Evolutionary conservation across 2,888 invertebrate species (phyloP).

Genomic region (Griposia aprilina): DNA sequence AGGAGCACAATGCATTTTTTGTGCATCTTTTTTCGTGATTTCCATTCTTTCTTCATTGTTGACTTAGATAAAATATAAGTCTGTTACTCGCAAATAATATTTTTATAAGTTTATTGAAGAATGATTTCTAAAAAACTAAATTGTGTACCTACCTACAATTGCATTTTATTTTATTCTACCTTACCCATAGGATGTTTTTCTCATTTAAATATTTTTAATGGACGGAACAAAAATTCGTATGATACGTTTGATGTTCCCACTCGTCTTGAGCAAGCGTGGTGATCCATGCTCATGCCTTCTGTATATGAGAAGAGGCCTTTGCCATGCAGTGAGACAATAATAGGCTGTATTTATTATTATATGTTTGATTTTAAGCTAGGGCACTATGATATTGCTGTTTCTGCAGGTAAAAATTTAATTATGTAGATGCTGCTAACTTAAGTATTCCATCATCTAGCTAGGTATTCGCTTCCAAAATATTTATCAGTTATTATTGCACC

Average conservation of each 20-base stretch:
- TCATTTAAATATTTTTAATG: background rate
- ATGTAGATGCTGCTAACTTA: background rate
- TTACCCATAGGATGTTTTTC: background rate
- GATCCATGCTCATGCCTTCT: too few relatives aligned
- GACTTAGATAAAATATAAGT: background rate
- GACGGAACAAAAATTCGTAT: background rate
- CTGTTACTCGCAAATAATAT: conserved; percentile 1
- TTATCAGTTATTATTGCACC: background rate
- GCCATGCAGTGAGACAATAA: too few relatives aligned
- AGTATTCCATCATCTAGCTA: background rate
- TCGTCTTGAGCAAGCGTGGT: too few relatives aligned
- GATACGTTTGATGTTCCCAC: too few relatives aligned
- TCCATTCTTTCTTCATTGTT: conserved; percentile 15
- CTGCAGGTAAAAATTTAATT: background rate
- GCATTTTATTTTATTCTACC: conserved; percentile 1
- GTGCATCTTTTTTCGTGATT: background rate
- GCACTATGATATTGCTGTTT: too few relatives aligned
- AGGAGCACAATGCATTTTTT: conserved; percentile 28
- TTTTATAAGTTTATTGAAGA: conserved; percentile 5
- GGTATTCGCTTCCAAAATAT: background rate
- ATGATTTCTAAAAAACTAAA: conserved; percentile 10
- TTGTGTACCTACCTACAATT: background rate
- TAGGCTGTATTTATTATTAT: too few relatives aligned
- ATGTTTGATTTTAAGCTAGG: too few relatives aligned
- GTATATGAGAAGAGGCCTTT: too few relatives aligned